phyloP scores from a whole-genome alignment of 2,113 vertebrate genomes.

The Zosterops borbonicus region DNA sequence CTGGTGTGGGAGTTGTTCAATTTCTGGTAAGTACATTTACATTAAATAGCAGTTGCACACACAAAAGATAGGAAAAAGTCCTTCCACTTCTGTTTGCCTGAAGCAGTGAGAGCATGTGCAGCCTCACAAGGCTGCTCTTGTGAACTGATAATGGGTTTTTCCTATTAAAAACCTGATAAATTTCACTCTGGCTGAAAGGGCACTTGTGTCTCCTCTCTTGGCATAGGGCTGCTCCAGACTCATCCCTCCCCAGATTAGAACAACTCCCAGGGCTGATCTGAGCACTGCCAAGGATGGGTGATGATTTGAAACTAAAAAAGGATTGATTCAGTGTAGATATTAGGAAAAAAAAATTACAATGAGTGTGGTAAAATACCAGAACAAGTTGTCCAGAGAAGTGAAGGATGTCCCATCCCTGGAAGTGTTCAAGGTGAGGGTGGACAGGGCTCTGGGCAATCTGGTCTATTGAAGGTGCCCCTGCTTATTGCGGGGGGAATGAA shows the following conservation, averaged over 20 bases:
- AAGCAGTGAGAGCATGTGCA: neutral
- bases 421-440: neutral
- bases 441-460: neutral
- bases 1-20: conserved; percentile 13
- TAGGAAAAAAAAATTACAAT: rapidly evolving
- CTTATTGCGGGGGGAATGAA: neutral
- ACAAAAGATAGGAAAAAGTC: conserved; percentile 5
- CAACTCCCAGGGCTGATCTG: neutral
- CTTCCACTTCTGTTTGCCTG: neutral
- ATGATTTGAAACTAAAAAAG: neutral
- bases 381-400: neutral
- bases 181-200: neutral
- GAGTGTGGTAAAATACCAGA: neutral
- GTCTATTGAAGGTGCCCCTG: neutral
- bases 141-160: neutral
- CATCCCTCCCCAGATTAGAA: neutral
- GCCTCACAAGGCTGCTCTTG: neutral
- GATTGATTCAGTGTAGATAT: neutral
- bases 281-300: neutral
- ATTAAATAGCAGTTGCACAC: neutral
- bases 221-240: neutral
- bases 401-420: neutral
- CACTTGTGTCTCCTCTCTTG: neutral
- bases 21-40: conserved; percentile 39
- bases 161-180: neutral